A percentile compares a stretch with the other conserved stretches of the same genome.
Conservation (phyloP, 2,113 vertebrate genomes). For the Connochaetes taurinus region DNA sequence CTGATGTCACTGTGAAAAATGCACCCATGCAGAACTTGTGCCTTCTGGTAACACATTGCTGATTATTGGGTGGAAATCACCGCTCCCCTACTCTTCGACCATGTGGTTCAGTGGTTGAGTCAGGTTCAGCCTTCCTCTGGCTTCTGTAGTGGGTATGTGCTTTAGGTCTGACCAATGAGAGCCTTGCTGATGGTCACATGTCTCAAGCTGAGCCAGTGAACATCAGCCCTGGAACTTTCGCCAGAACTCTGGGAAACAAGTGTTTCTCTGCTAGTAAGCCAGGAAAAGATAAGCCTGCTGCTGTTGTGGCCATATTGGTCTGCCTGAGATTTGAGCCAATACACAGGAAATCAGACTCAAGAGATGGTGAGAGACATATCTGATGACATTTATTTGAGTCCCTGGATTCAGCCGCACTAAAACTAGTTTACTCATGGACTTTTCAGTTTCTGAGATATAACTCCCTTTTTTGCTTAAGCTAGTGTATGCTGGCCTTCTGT, state of each 20-base stretch:
- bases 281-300: neutral
- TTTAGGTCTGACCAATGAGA: neutral
- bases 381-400: neutral
- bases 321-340: neutral
- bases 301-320: neutral
- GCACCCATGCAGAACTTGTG: neutral
- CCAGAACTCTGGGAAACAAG: neutral
- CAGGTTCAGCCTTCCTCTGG: neutral
- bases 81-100: neutral
- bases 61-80: neutral
- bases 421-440: neutral
- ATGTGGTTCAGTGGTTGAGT: no score
- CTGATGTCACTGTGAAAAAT: neutral
- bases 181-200: neutral
- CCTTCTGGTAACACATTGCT: neutral
- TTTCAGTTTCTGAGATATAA: neutral
- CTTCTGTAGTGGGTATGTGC: neutral
- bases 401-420: neutral
- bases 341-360: neutral
- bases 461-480: neutral
- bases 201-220: neutral
- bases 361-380: neutral
- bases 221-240: neutral
- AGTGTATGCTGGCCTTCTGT: neutral
- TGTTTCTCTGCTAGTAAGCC: neutral